Conservation (phyloP, 92 coral and sea anemone genomes). For the Hydrozoanthus gracilis region DNA sequence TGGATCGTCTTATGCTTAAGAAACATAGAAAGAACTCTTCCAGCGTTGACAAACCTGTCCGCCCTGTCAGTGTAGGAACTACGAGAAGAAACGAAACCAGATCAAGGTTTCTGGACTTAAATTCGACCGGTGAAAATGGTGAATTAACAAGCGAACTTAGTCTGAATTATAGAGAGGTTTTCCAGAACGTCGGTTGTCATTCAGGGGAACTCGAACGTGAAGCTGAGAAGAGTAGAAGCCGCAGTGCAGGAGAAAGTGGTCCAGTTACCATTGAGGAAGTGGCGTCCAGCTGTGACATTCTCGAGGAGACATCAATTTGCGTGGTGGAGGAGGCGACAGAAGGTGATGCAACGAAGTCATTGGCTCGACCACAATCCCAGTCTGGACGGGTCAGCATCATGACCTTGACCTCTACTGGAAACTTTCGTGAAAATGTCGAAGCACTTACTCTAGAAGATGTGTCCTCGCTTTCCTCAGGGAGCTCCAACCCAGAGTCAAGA, state of each 20-base stretch:
- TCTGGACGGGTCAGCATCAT: conserved; percentile 81
- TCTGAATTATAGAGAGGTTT: conserved; percentile 88
- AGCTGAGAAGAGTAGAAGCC: conserved; percentile 8
- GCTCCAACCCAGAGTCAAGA: conserved; percentile 34
- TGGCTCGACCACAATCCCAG: conserved; percentile 63
- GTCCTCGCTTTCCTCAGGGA: conserved; percentile 53
- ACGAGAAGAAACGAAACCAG: conserved; percentile 3
- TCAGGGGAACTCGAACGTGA: conserved; percentile 3
- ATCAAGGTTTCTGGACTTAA: not conserved
- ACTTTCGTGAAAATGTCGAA: conserved; percentile 70
- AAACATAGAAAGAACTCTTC: conserved; percentile 70
- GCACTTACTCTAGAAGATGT: conserved; percentile 58
- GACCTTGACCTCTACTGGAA: conserved; percentile 76
- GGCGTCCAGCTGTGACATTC: conserved; percentile 33
- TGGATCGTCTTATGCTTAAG: conserved; percentile 87
- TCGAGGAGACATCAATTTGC: conserved; percentile 73
- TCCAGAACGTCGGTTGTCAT: conserved; percentile 73
- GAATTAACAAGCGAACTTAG: conserved; percentile 55
- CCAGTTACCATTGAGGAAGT: conserved; percentile 73
- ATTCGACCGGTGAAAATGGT: conserved; percentile 12
- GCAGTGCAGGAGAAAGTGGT: not conserved
- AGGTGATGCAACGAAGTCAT: conserved; percentile 15
- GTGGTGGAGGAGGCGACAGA: conserved; percentile 68
- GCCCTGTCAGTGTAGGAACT: conserved; percentile 15
- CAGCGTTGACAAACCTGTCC: not conserved